Evolutionary conservation across 2,113 vertebrate species (phyloP).

Genomic region (Hipposideros armiger): DNA sequence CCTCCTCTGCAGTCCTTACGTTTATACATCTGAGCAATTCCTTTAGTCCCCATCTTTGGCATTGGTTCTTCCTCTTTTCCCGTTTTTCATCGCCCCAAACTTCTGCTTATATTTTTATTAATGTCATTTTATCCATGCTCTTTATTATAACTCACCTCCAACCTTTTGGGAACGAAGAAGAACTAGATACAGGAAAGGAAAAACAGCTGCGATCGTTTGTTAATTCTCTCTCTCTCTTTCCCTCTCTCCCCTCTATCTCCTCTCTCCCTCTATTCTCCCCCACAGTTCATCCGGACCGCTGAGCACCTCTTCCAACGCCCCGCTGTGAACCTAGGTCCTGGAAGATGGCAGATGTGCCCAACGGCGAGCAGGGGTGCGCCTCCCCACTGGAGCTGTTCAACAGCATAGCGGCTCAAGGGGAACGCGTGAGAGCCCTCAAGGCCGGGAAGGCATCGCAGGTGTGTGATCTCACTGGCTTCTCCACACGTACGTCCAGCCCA

Average conservation of each 20-base stretch:
- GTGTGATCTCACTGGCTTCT: neutral
- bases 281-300: slow-evolving; percentile 21
- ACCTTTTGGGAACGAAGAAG: neutral
- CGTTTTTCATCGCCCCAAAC: too few relatives aligned
- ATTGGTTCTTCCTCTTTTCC: neutral
- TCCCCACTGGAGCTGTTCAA: slow-evolving; percentile 91
- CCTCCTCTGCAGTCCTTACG: neutral
- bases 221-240: neutral
- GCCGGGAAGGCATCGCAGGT: slow-evolving; percentile 93
- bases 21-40: neutral
- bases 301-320: neutral
- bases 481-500: neutral
- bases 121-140: neutral
- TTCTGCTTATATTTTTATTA: neutral
- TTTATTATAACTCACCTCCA: neutral
- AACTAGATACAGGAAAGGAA: neutral
- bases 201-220: fast-evolving
- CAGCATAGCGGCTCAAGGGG: slow-evolving; percentile 91
- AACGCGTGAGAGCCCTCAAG: slow-evolving; percentile 92
- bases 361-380: slow-evolving; percentile 80
- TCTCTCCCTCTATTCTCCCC: neutral
- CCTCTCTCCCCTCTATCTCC: neutral
- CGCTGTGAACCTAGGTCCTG: neutral
- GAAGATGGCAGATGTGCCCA: slow-evolving; percentile 88
- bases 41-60: neutral